Evolutionary conservation across 1,140 invertebrate genomes (phyloP).

Genomic region (Ptiloglossa arizonensis): DNA sequence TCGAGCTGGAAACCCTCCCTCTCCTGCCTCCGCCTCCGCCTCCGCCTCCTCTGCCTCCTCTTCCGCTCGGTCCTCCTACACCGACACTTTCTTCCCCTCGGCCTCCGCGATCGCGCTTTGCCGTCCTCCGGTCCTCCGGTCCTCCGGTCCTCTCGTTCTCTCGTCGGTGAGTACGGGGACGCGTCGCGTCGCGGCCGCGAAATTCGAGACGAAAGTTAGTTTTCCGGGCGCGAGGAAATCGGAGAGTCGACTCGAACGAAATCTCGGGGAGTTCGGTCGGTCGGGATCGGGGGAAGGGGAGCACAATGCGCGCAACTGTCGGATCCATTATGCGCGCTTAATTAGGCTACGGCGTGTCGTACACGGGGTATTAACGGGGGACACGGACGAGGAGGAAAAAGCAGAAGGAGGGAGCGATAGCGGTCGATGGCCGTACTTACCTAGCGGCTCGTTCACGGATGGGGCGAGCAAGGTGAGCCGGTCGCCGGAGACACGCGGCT

Average conservation of each 20-base stretch:
- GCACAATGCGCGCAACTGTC: slow-evolving; percentile 77
- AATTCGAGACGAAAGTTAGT: no score
- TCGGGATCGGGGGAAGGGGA: neutral
- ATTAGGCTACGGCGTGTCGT: slow-evolving; percentile 76
- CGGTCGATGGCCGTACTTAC: no score
- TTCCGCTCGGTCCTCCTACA: slow-evolving; percentile 55
- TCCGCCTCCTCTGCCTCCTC: slow-evolving; percentile 53
- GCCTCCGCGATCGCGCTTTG: slow-evolving; percentile 2
- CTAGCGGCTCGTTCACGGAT: slow-evolving; percentile 27
- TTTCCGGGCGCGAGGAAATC: no score
- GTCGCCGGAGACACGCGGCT: slow-evolving; percentile 35
- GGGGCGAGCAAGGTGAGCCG: slow-evolving; percentile 57
- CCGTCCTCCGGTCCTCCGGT: neutral
- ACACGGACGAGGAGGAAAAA: slow-evolving; percentile 2
- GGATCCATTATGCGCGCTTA: slow-evolving; percentile 80
- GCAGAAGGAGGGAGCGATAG: neutral
- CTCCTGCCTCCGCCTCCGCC: slow-evolving; percentile 45
- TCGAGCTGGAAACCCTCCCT: slow-evolving; percentile 82
- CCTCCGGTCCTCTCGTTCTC: neutral
- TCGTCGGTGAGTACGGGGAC: neutral
- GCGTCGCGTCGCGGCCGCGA: no score
- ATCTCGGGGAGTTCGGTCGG: no score
- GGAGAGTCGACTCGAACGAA: neutral
- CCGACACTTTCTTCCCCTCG: slow-evolving; percentile 55
- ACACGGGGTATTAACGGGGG: slow-evolving; percentile 52